These are phyloP conservation scores for Agonum fuliginosum DNA, from an alignment of 2,888 invertebrate genomes.

Conservation along the genomic window DNA sequence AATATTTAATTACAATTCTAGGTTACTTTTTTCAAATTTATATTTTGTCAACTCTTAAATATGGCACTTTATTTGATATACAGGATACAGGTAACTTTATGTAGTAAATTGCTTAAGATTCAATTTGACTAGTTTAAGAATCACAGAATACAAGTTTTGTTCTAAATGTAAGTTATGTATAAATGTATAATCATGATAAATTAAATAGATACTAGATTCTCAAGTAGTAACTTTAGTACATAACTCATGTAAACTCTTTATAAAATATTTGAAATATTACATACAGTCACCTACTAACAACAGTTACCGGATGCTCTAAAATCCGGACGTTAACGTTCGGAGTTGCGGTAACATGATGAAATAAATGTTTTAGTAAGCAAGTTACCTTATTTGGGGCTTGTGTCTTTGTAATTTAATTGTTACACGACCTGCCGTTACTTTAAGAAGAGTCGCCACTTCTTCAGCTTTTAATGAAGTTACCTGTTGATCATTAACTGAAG, in stretches of 20 bases:
- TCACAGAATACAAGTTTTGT: constrained; percentile 59
- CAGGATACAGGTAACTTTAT: constrained; percentile 59
- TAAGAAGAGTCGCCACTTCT: constrained; percentile 91
- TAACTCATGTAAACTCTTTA: constrained; percentile 59
- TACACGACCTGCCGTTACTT: constrained; percentile 89
- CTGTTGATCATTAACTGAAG: constrained; percentile 92
- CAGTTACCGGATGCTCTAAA: constrained; percentile 13
- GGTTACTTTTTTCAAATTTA: constrained; percentile 48
- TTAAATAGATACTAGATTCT: constrained; percentile 57
- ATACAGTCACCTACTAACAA: constrained; percentile 55
- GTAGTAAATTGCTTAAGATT: constrained; percentile 58
- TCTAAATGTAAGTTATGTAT: constrained; percentile 56
- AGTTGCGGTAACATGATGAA: constrained; percentile 35
- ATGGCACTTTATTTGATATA: constrained; percentile 59
- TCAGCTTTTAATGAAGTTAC: constrained; percentile 85
- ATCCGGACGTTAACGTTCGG: constrained; percentile 29
- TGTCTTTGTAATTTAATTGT: constrained; percentile 90
- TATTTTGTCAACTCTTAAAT: constrained; percentile 58
- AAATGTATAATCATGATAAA: constrained; percentile 55
- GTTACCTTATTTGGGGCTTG: constrained; percentile 77
- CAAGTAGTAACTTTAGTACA: constrained; percentile 54
- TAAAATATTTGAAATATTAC: constrained; percentile 58
- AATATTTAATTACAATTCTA: constrained; percentile 37
- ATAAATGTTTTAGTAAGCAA: constrained; percentile 54
- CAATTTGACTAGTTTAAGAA: constrained; percentile 59